Conservation (phyloP, 1,140 invertebrate genomes). For the Brachionus sp. region DNA sequence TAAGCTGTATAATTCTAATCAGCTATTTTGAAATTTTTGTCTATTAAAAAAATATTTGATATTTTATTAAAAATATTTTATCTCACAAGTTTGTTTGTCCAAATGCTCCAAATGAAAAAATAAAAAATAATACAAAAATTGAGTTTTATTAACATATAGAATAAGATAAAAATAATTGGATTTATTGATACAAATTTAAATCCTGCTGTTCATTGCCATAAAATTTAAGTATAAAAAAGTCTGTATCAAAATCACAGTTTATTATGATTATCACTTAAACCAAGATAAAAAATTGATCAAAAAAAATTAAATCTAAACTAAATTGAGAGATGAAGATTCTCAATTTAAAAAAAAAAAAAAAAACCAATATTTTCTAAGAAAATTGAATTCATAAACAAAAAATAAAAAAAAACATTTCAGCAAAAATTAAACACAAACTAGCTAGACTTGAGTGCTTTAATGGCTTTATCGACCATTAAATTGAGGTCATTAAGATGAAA, state of each 20-base stretch:
- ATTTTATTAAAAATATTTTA: too few relatives aligned
- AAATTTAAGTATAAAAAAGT: neutral
- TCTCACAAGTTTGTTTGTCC: too few relatives aligned
- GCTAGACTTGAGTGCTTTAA: neutral
- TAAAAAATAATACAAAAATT: neutral
- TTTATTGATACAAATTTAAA: neutral
- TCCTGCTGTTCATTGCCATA: neutral
- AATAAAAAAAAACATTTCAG: constrained; percentile 17
- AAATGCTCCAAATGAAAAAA: too few relatives aligned
- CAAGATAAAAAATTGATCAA: neutral
- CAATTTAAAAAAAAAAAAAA: neutral
- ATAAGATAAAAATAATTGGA: neutral
- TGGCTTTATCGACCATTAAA: neutral
- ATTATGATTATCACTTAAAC: neutral
- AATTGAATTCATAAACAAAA: constrained; percentile 12
- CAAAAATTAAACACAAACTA: neutral
- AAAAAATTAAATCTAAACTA: neutral
- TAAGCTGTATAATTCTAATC: too few relatives aligned
- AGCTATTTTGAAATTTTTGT: too few relatives aligned
- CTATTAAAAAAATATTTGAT: too few relatives aligned
- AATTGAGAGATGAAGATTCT: neutral
- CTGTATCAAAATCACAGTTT: neutral
- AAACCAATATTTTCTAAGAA: neutral
- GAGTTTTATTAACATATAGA: neutral
- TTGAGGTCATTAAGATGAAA: constrained; percentile 28